Conservation (phyloP, 2,113 vertebrate species). For the Pica pica region DNA sequence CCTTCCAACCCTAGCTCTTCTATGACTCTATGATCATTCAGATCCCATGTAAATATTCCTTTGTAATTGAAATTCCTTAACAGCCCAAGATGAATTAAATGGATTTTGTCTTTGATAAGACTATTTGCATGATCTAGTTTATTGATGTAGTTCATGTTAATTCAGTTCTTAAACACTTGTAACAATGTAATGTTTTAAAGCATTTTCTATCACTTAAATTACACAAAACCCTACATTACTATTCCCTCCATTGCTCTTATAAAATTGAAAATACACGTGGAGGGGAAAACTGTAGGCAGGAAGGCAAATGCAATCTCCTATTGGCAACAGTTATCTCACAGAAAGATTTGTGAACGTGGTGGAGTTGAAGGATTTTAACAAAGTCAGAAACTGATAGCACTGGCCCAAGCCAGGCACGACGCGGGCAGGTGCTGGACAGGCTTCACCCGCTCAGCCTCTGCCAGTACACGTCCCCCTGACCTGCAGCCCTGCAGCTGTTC, state of each 20-base stretch:
- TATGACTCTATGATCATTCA: background rate
- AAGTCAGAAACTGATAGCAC: conserved; percentile 8
- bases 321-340: background rate
- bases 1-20: background rate
- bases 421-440: conserved; percentile 42
- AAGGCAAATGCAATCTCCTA: background rate
- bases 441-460: background rate
- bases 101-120: background rate
- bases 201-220: background rate
- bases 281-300: background rate
- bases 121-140: background rate
- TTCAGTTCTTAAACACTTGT: background rate
- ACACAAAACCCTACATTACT: background rate
- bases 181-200: background rate
- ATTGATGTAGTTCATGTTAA: background rate
- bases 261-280: background rate
- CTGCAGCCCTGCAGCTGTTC: conserved; percentile 34
- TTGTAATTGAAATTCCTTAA: background rate
- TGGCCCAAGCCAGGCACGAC: background rate
- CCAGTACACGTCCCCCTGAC: background rate
- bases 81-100: background rate
- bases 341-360: background rate
- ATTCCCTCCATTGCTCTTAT: background rate
- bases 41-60: background rate
- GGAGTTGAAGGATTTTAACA: background rate